Percentiles rank a stretch among this genome's conserved stretches.
These are phyloP conservation scores for Perognathus longimembris DNA, from an alignment of 2,113 vertebrate species.

Conservation along the genomic window DNA sequence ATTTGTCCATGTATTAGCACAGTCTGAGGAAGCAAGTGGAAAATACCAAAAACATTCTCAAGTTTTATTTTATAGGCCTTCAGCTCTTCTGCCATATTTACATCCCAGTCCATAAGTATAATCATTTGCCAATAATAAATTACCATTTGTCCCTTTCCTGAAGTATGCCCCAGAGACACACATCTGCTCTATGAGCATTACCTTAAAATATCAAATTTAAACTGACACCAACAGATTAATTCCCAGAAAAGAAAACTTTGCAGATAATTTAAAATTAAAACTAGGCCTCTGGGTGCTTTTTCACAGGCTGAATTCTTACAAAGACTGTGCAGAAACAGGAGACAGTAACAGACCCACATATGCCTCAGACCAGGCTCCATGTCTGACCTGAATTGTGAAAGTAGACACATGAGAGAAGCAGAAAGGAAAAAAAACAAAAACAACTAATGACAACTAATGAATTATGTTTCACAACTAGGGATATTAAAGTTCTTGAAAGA, in stretches of 20 bases:
- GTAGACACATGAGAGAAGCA: background rate
- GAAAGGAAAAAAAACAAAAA: background rate
- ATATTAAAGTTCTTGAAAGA: constrained; percentile 2
- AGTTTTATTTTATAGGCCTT: background rate
- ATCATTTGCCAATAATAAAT: background rate
- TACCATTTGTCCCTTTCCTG: background rate
- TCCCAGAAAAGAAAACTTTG: constrained; percentile 24
- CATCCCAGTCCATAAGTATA: too few relatives aligned
- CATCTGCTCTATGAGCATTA: background rate
- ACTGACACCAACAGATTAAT: background rate
- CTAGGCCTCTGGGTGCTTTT: background rate
- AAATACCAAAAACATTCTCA: background rate
- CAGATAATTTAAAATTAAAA: constrained; percentile 37
- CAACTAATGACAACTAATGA: background rate
- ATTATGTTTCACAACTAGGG: background rate
- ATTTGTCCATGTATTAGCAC: background rate
- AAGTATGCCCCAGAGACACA: background rate
- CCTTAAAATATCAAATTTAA: background rate
- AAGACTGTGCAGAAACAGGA: background rate
- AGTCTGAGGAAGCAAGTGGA: background rate
- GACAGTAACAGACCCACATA: background rate
- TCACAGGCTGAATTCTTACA: background rate
- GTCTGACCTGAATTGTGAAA: background rate
- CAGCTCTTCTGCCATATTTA: background rate
- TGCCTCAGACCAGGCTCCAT: background rate